A percentile compares a stretch with the other conserved stretches of the same genome.
Conservation (phyloP, 2,888 invertebrate species). For the Bombylius discolor region DNA sequence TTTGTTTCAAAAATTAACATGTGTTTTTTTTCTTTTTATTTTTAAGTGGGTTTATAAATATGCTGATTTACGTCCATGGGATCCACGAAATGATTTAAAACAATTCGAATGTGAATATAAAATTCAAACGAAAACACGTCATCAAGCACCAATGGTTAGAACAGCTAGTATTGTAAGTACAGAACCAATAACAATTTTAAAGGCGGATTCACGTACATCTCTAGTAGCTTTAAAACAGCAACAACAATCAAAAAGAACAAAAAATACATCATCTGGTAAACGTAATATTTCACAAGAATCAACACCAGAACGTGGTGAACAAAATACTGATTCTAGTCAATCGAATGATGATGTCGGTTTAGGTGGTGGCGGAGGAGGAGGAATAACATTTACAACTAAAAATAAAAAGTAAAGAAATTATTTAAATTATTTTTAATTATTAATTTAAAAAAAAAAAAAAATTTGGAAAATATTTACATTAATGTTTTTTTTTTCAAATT, state of each 20-base stretch:
- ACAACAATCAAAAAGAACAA: slow-evolving; percentile 39
- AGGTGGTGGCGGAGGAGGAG: not conserved
- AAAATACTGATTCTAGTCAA: slow-evolving; percentile 42
- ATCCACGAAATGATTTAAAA: slow-evolving; percentile 67
- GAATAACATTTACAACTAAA: not conserved
- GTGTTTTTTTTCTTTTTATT: not conserved
- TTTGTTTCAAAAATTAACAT: not conserved
- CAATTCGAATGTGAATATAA: slow-evolving; percentile 77
- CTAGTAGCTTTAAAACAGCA: slow-evolving; percentile 38
- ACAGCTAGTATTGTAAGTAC: slow-evolving; percentile 57
- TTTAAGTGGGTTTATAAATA: slow-evolving; percentile 58
- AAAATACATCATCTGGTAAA: slow-evolving; percentile 19
- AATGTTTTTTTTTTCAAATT: slow-evolving; percentile 23
- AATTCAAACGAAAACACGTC: slow-evolving; percentile 63
- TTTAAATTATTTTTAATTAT: not conserved
- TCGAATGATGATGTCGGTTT: slow-evolving; percentile 25
- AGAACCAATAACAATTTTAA: slow-evolving; percentile 40
- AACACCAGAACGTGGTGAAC: slow-evolving; percentile 39
- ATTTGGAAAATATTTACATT: too few species aligned
- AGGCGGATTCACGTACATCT: slow-evolving; percentile 41
- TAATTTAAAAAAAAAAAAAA: not conserved
- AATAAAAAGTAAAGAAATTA: not conserved
- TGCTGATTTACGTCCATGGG: slow-evolving; percentile 79
- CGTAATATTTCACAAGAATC: slow-evolving; percentile 30
- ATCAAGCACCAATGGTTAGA: slow-evolving; percentile 59